Percentiles rank a stretch among this genome's conserved stretches.
These are phyloP conservation scores for Rhaphigaster nebulosa DNA, from an alignment of 2,888 invertebrate genomes.

Conservation along the genomic window DNA sequence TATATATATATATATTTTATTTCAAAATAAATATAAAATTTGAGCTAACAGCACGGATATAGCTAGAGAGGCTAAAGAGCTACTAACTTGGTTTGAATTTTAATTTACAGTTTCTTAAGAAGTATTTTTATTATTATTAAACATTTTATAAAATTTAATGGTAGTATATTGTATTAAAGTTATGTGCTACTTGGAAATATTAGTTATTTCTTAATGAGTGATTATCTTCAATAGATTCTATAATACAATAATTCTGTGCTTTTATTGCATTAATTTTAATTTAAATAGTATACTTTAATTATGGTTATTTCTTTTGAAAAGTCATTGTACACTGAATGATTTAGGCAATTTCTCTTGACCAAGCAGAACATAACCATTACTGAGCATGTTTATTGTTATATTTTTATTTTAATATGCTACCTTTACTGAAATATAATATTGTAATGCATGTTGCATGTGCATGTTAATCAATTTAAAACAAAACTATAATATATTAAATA, in stretches of 20 bases:
- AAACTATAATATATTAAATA: not conserved
- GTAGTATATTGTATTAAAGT: not conserved
- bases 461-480: conserved; percentile 13
- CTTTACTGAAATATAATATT: not conserved
- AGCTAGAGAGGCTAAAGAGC: conserved; percentile 40
- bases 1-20: conserved; percentile 26
- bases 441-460: conserved; percentile 40
- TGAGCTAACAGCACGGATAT: conserved; percentile 59
- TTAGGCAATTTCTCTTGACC: not conserved
- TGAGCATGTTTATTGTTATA: conserved; percentile 3
- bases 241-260: not conserved
- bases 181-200: conserved; percentile 33
- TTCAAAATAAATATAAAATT: not conserved
- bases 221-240: not conserved
- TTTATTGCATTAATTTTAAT: not conserved
- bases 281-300: not conserved
- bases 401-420: not conserved
- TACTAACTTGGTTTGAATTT: conserved; percentile 59
- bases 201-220: not conserved
- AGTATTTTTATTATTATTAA: not conserved
- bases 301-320: not conserved
- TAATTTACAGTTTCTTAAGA: conserved; percentile 24
- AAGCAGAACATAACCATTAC: conserved; percentile 6
- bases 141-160: not conserved
- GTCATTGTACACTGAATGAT: not conserved